These are phyloP conservation scores for Cryptocephalus moraei DNA, from an alignment of 2,888 invertebrate species.

Conservation along the genomic window DNA sequence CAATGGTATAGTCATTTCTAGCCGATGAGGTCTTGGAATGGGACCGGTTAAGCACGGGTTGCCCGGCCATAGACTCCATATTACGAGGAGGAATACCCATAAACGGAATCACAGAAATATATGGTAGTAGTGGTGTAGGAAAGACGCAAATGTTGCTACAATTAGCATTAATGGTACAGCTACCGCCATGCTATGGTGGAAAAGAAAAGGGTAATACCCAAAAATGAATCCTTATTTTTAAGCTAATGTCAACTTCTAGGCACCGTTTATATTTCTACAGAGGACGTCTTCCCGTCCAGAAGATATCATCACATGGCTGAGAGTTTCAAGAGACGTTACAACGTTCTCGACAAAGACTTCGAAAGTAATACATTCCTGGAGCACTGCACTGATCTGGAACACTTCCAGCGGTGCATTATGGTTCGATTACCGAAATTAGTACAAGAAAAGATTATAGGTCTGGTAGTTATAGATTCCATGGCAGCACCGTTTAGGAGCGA, in stretches of 20 bases:
- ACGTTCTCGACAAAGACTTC: constrained; percentile 29
- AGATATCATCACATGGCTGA: constrained; percentile 48
- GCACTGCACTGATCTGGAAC: constrained; percentile 49
- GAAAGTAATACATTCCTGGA: constrained; percentile 56
- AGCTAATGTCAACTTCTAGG: constrained; percentile 17
- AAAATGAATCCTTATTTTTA: neutral
- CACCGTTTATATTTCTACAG: constrained; percentile 67
- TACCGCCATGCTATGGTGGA: constrained; percentile 43
- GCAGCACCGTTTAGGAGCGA: constrained; percentile 57
- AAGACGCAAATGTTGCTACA: constrained; percentile 76
- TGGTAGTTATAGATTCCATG: constrained; percentile 64
- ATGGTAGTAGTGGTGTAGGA: constrained; percentile 71
- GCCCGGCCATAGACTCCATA: constrained; percentile 46
- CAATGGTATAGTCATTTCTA: neutral
- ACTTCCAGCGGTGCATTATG: constrained; percentile 44
- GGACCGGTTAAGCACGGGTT: constrained; percentile 43
- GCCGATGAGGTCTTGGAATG: constrained; percentile 20
- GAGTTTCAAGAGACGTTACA: constrained; percentile 26
- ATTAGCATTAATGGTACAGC: constrained; percentile 54
- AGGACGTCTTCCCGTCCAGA: constrained; percentile 64
- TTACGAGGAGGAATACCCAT: constrained; percentile 58
- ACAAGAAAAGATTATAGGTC: constrained; percentile 31
- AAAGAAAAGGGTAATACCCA: constrained; percentile 37
- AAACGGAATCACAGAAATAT: constrained; percentile 65
- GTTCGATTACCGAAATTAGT: constrained; percentile 46